Evolutionary conservation across 92 coral and sea anemone genomes (phyloP).

Genomic region (Paragorgia papillata): DNA sequence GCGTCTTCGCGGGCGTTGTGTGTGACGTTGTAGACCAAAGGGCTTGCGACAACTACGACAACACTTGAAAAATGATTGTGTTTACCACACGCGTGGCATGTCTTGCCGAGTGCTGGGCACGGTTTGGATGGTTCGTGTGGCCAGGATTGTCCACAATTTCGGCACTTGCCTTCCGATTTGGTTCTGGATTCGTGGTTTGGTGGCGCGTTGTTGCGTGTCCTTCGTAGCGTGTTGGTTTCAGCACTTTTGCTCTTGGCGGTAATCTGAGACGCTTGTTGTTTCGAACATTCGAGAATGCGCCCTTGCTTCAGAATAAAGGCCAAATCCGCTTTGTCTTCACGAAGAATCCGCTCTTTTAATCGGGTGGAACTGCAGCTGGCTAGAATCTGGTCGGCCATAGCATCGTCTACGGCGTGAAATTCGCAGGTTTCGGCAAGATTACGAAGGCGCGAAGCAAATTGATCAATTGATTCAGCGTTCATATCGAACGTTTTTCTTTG

Average conservation of each 20-base stretch:
- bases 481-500: conserved; percentile 31
- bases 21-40: not conserved
- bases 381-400: conserved; percentile 45
- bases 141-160: conserved; percentile 47
- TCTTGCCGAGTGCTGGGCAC: conserved; percentile 44
- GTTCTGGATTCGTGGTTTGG: not conserved
- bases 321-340: conserved; percentile 46
- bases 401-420: conserved; percentile 37
- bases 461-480: conserved; percentile 45
- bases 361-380: conserved; percentile 43
- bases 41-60: conserved; percentile 21
- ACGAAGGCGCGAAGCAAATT: conserved; percentile 34
- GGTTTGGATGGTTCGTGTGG: conserved; percentile 38
- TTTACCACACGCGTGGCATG: conserved; percentile 34
- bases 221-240: conserved; percentile 24
- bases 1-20: not conserved
- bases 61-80: conserved; percentile 36
- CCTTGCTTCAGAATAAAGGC: conserved; percentile 43
- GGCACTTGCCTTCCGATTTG: conserved; percentile 10
- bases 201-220: not conserved
- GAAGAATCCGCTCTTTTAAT: conserved; percentile 35
- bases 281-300: conserved; percentile 32
- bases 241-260: not conserved
- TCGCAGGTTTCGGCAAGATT: conserved; percentile 46
- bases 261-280: conserved; percentile 46